These are phyloP conservation scores for Hydraecia micacea DNA, from an alignment of 2,888 invertebrate species.

Conservation along the genomic window DNA sequence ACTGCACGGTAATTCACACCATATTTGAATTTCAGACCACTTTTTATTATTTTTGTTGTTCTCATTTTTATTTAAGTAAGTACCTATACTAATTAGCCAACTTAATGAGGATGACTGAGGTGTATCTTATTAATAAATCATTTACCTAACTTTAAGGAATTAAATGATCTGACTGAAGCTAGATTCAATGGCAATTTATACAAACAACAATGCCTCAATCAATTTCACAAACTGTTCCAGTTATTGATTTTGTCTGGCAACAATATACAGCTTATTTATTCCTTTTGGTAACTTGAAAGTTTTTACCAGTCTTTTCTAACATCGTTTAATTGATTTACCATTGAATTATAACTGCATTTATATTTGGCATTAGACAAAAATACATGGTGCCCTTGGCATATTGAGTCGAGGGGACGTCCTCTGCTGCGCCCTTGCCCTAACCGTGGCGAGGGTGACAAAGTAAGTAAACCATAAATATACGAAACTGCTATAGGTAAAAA, in stretches of 20 bases:
- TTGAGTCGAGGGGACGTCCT: conserved; percentile 55
- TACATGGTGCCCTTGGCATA: conserved; percentile 62
- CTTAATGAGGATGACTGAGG: conserved; percentile 32
- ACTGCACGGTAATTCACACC: conserved; percentile 59
- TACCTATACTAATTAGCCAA: conserved; percentile 40
- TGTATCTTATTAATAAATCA: conserved; percentile 10
- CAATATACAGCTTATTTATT: conserved; percentile 10
- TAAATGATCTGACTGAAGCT: background rate
- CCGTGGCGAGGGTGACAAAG: conserved; percentile 39
- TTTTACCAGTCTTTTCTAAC: conserved; percentile 8
- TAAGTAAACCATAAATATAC: conserved; percentile 25
- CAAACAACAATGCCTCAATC: background rate
- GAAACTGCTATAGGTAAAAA: conserved; percentile 31
- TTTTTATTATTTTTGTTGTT: conserved; percentile 41
- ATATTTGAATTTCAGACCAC: conserved; percentile 62
- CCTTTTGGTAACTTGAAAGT: background rate
- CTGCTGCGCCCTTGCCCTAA: conserved; percentile 56
- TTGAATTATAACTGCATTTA: conserved; percentile 29
- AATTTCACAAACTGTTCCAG: background rate
- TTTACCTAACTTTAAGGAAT: conserved; percentile 2
- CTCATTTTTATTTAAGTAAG: conserved; percentile 25
- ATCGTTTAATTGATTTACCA: conserved; percentile 21
- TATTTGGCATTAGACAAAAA: conserved; percentile 48
- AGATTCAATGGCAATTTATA: background rate
- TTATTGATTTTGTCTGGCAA: conserved; percentile 20